Evolutionary conservation across 1,140 invertebrate genomes (phyloP), one percentile per base, ranked within the genome.

Genomic region (Ruditapes philippinarum): DNA sequence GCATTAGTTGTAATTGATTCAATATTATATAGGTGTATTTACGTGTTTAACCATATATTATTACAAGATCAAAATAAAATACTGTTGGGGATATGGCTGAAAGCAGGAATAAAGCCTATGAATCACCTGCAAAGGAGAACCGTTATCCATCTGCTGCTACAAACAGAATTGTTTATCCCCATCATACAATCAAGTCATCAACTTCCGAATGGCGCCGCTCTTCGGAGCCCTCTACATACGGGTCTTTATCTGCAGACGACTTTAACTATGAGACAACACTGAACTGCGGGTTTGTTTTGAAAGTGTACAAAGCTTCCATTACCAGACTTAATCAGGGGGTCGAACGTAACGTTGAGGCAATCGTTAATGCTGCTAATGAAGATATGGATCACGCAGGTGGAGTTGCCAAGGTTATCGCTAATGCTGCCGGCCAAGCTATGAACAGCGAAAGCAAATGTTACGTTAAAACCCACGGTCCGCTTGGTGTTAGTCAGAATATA

Each of bases 321-420:
- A 98, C 98, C 0, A 96, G 96, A 51, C 95, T 98, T 14, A n/a
- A n/a, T n/a, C n/a, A n/a, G n/a, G n/a, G n/a, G n/a, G n/a, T n/a
- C n/a, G n/a, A n/a, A n/a, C n/a, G n/a, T n/a, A 97, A 98, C 96
- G 97, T 98, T 62, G 98, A 98, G 96, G 98, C 97, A 0, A 98
- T 99, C 93, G 98, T 98, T 0, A 99, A 99, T 97, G 98, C 98
- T 76, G 98, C 98, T 7, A 99, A 99, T 95, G 97, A 96, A 11
- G 94, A 94, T 25, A 96, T 99, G 31, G 94, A 96, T 33, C 98
- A 98, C 65, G 98, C 98, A 36, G 98, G 98, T 45, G 98, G 98
- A 96, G 91, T 99, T 42, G 98, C 98, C 96, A 98, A 98, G 87
- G 98, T 98, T 14, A 99, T 99, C 94, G 68, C 88, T 31, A 51